A percentile compares a stretch with the other conserved stretches of the same genome.
Conservation (phyloP, 2,888 invertebrate species). For the Trissoscelio sp. region DNA sequence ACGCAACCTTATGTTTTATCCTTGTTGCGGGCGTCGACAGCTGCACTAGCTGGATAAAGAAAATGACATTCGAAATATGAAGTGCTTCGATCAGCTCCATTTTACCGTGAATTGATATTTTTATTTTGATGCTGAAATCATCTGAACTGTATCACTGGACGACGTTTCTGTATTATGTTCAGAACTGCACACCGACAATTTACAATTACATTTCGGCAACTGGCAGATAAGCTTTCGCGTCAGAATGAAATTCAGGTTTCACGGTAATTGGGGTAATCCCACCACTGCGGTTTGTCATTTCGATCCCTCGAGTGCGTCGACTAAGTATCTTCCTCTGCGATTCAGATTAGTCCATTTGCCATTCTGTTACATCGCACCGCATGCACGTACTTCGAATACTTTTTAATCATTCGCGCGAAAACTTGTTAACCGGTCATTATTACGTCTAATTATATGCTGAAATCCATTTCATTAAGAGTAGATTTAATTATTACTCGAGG, state of each 20-base stretch:
- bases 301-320: constrained; percentile 59
- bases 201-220: constrained; percentile 46
- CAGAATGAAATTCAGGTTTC: constrained; percentile 63
- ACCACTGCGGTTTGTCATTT: constrained; percentile 64
- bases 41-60: constrained; percentile 23
- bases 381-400: constrained; percentile 21
- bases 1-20: constrained; percentile 32
- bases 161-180: too few species aligned
- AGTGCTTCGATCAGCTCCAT: background rate
- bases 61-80: constrained; percentile 45
- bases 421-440: constrained; percentile 40
- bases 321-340: constrained; percentile 61
- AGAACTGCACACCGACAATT: constrained; percentile 10
- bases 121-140: too few species aligned
- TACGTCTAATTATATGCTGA: constrained; percentile 4
- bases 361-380: constrained; percentile 34
- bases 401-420: constrained; percentile 35
- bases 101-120: constrained; percentile 16
- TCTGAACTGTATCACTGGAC: too few species aligned
- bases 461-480: constrained; percentile 6
- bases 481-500: too few species aligned
- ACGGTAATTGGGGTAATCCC: constrained; percentile 66
- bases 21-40: constrained; percentile 28
- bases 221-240: constrained; percentile 53
- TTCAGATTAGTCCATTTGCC: constrained; percentile 59